Base-by-base conservation (phyloP, 30 jellyfish, hydroid and myxozoan species). In the Hydractinia echinata region DNA sequence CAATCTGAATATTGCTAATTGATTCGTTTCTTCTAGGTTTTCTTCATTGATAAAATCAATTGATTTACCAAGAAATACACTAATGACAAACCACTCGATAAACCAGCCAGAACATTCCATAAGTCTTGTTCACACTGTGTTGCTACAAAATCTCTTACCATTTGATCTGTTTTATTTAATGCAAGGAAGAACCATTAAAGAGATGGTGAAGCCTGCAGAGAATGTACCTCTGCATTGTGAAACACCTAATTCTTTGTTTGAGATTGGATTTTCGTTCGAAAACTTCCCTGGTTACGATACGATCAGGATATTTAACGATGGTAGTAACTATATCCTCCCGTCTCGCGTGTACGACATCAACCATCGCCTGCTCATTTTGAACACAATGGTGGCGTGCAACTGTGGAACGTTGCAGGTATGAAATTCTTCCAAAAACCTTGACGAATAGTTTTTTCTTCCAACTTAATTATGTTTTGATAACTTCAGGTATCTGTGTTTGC, bases 201-300 rank as follows among this genome's bases (percentile, higher is more conserved):
- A 85, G 62, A 81, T 95, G 72, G 86, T 94, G 62, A 87, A 85
- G 80, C 91, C 99, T n/a, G 99, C 97, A 53, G 89, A 85, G 21
- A 67, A 83, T n/a, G 87, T 79, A 15, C 96, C 99, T 0, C 76
- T 94, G 71, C 96, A 94, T 67, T 62, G 49, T 60, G 95, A 9
- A 1, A 44, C 19, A 1, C 51, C 54, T 5, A 9, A 48, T 39
- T 72, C 54, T 5, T n/a, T 56, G 21, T 14, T 88, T 69, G 99
- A 94, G 21, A 74, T 94, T 64, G 96, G 95, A 21, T 87, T 94
- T 64, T 83, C 99, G 16, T 94, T 88, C 72, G 99, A 94, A 69
- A 88, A 95, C 83, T 94, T 89, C 78, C 89, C 96, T 8, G 78
- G 81, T 18, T 85, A 82, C 54, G 95, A 94, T 44, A 71, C 77